A percentile compares a stretch with the other conserved stretches of the same genome.
These are phyloP conservation scores for Oophaga sylvatica DNA, from an alignment of 2,797 vertebrate genomes.

Conservation along the genomic window DNA sequence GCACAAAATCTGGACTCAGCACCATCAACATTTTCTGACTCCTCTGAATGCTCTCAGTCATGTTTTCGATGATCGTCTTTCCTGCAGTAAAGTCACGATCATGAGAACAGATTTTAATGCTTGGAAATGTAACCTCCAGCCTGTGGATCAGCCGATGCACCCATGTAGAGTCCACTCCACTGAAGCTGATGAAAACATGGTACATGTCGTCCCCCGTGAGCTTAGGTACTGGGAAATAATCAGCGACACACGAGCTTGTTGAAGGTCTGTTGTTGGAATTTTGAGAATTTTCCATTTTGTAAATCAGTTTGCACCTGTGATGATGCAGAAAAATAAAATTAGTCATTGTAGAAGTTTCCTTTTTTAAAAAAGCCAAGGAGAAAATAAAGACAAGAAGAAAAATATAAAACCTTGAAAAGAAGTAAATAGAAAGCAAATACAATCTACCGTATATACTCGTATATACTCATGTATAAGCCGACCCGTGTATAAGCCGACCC, in stretches of 20 bases:
- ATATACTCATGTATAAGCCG: too few relatives aligned
- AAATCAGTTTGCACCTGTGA: neutral
- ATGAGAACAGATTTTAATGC: conserved; percentile 68
- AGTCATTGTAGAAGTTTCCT: too few relatives aligned
- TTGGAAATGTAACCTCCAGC: conserved; percentile 63
- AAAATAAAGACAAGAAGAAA: too few relatives aligned
- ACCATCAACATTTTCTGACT: conserved; percentile 75
- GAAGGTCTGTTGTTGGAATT: neutral
- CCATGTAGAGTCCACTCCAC: conserved; percentile 67
- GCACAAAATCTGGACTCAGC: conserved; percentile 73
- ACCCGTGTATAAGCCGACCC: too few relatives aligned
- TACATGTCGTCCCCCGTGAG: conserved; percentile 60
- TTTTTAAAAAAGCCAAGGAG: too few relatives aligned
- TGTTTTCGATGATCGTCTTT: conserved; percentile 72
- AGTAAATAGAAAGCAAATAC: too few relatives aligned
- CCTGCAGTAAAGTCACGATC: conserved; percentile 71
- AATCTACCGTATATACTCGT: too few relatives aligned
- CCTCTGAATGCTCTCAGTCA: conserved; percentile 68
- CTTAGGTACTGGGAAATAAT: neutral
- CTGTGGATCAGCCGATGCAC: conserved; percentile 64
- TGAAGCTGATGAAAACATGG: conserved; percentile 74
- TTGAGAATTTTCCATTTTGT: neutral
- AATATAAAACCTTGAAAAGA: too few relatives aligned
- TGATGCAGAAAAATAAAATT: neutral
- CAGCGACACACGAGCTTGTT: neutral